Evolutionary conservation across 2,888 invertebrate genomes (phyloP), one percentile per base, ranked within the genome.

Genomic region (Cerceris rybyensis): DNA sequence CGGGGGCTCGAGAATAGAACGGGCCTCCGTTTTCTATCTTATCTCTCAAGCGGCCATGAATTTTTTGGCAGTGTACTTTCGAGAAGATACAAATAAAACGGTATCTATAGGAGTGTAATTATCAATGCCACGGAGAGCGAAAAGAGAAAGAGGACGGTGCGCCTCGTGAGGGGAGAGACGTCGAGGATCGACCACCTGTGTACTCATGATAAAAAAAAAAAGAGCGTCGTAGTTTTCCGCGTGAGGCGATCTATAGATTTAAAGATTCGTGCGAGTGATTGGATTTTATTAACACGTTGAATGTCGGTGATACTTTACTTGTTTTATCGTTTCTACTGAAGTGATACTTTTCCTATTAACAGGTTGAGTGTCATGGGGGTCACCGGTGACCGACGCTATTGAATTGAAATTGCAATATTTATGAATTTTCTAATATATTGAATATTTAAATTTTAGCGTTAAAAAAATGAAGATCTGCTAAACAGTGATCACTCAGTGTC

Each of bases 121-220:
- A 69, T 72, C 70, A 49, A 63, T 54, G 16, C 54, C 68, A 11
- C 11, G 17, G 58, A 14, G 28, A 13, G 42, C 28, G 28, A 28
- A 28, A 28, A 2, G 41, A 16, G 14, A 39, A 42, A 14, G 4
- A 58, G 14, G 28, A 7, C 14, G 52, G 28, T 8, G 46, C 68
- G 9, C 8, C 49, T 46, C 7, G 50, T 1, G 8, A 17, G 28
- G 58, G 6, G 28, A 13, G 14, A 17, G 41, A 43, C 6, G 50
- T 43, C 58, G 14, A 67, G 66, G 58, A 69, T 59, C 60, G 42
- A 70, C 67, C 84, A 88, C 82, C 87, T 88, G 86, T 84, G 78
- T 82, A 82, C 74, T 77, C 77, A 11, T 75, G 87, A 86, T 87
- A 87, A 86, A 81, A 58, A 57, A 50, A 28, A 28, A 28, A 28